These are phyloP conservation scores for Hystrix cristata DNA, from an alignment of 2,113 vertebrate genomes.

Conservation along the genomic window DNA sequence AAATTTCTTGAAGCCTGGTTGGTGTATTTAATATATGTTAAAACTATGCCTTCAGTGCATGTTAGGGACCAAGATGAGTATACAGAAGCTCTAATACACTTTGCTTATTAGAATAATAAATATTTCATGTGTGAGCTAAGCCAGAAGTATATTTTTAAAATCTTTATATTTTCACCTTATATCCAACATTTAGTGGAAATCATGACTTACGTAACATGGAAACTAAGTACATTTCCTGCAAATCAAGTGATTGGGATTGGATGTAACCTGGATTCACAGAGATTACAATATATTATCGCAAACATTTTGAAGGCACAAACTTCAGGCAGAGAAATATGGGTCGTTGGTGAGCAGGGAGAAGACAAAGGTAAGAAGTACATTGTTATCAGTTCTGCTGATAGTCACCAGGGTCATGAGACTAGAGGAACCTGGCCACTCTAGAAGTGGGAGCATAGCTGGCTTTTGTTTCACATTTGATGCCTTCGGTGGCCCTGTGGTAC, in stretches of 20 bases:
- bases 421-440: not conserved
- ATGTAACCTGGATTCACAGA: constrained; percentile 95
- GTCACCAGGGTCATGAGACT: not conserved
- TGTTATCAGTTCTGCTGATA: not conserved
- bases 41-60: not conserved
- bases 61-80: not conserved
- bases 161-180: constrained; percentile 67
- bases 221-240: constrained; percentile 93
- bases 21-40: constrained; percentile 37
- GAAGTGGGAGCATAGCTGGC: not conserved
- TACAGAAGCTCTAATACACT: not conserved
- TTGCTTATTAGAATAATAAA: constrained; percentile 34
- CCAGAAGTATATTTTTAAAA: constrained; percentile 40
- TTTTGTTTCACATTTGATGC: not conserved
- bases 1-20: constrained; percentile 37
- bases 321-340: constrained; percentile 91
- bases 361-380: constrained; percentile 92
- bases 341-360: constrained; percentile 96
- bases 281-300: constrained; percentile 91
- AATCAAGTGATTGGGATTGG: constrained; percentile 94
- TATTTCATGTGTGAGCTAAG: constrained; percentile 49
- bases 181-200: constrained; percentile 92
- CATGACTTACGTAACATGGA: constrained; percentile 97
- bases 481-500: not conserved
- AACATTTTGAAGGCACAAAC: constrained; percentile 89